Evolutionary conservation across 2,113 vertebrate genomes (phyloP).

Genomic region (Eurypyga helias): DNA sequence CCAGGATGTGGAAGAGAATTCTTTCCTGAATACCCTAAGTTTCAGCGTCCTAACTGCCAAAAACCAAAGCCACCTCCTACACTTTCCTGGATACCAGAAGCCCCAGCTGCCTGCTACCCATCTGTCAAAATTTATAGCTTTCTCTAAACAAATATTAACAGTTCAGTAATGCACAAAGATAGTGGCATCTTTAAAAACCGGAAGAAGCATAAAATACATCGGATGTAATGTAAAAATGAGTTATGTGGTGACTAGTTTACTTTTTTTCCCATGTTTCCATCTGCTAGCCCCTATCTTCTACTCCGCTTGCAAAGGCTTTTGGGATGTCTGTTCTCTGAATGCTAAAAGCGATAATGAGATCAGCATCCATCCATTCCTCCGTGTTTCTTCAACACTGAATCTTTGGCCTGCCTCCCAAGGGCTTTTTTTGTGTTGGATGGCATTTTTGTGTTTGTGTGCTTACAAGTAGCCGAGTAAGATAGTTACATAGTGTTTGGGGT

Average conservation of each 20-base stretch:
- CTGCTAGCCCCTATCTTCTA: neutral
- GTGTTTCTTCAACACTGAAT: neutral
- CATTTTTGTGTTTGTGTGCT: neutral
- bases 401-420: neutral
- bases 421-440: neutral
- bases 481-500: neutral
- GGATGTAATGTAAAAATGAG: constrained; percentile 17
- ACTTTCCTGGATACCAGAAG: constrained; percentile 32
- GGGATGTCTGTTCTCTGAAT: neutral
- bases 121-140: constrained; percentile 25
- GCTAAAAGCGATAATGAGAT: neutral
- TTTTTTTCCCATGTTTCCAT: neutral
- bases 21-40: neutral
- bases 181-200: neutral
- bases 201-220: neutral
- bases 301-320: neutral
- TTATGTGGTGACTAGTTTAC: neutral
- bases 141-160: neutral
- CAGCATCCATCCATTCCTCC: neutral
- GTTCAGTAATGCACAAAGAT: neutral
- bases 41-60: constrained; percentile 11
- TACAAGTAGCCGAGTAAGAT: neutral
- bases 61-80: constrained; percentile 25
- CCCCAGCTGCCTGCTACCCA: constrained; percentile 1
- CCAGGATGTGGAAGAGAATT: neutral